These are phyloP conservation scores for Thamnophis elegans DNA, from an alignment of 2,797 vertebrate genomes.

Conservation along the genomic window DNA sequence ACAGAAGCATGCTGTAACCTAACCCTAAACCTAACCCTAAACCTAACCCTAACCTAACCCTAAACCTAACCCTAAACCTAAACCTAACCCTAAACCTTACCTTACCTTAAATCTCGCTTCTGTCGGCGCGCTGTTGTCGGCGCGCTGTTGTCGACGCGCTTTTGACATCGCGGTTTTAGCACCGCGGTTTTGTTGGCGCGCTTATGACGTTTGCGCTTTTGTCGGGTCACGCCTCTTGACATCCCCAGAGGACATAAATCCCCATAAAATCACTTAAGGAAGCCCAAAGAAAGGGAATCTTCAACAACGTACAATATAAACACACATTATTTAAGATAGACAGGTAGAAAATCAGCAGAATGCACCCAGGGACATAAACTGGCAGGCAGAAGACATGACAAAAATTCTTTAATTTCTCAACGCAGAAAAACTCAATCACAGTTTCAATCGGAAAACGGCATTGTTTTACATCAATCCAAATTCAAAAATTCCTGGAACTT, in stretches of 20 bases:
- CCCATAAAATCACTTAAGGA: not conserved
- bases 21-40: no score
- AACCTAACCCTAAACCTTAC: no score
- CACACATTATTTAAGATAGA: not conserved
- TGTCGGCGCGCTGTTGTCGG: no score
- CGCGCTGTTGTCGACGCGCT: no score
- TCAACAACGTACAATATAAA: not conserved
- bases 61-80: no score
- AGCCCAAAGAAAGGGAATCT: not conserved
- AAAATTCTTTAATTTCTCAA: not conserved
- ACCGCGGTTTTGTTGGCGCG: no score
- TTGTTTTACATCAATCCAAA: not conserved
- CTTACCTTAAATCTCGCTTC: no score
- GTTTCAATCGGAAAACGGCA: not conserved
- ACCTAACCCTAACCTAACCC: no score
- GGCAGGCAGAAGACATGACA: not conserved
- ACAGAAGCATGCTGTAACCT: no score
- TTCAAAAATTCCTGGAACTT: not conserved
- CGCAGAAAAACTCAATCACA: not conserved
- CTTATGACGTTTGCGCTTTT: no score
- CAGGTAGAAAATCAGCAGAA: not conserved
- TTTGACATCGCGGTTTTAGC: no score
- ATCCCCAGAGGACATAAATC: not conserved
- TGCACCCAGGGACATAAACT: not conserved
- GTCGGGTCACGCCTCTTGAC: no score